Evolutionary conservation across 2,888 invertebrate genomes (phyloP).

Genomic region (Tanytarsus gracilentus): DNA sequence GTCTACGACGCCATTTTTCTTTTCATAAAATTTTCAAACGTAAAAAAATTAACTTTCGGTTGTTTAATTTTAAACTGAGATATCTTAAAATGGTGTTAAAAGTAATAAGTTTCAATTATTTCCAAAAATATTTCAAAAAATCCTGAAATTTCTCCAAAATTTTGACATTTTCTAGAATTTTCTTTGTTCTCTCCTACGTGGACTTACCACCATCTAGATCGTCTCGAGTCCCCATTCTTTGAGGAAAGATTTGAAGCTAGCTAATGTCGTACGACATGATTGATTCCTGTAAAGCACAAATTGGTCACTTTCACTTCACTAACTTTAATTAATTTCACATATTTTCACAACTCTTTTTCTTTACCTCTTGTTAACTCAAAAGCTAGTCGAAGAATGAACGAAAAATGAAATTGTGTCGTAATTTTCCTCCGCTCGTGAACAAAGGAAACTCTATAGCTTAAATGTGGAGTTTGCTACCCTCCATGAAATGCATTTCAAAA

Average conservation of each 20-base stretch:
- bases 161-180: neutral
- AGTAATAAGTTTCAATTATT: too few relatives aligned
- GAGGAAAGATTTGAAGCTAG: too few relatives aligned
- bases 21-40: neutral
- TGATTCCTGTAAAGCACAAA: neutral
- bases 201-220: neutral
- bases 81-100: too few relatives aligned
- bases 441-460: too few relatives aligned
- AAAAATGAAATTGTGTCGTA: neutral
- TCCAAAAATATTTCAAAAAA: too few relatives aligned
- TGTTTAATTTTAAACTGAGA: too few relatives aligned
- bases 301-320: slow-evolving; percentile 3
- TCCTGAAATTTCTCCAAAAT: neutral
- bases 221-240: neutral
- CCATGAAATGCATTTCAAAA: too few relatives aligned
- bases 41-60: too few relatives aligned
- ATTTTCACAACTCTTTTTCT: neutral
- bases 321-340: neutral
- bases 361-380: neutral
- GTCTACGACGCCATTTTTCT: slow-evolving; percentile 10
- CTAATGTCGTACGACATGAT: too few relatives aligned
- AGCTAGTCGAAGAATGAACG: neutral
- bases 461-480: too few relatives aligned
- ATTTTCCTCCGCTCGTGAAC: too few relatives aligned
- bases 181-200: neutral